Conservation (phyloP, 2,888 invertebrate species). For the Lasioglossum marginatum region DNA sequence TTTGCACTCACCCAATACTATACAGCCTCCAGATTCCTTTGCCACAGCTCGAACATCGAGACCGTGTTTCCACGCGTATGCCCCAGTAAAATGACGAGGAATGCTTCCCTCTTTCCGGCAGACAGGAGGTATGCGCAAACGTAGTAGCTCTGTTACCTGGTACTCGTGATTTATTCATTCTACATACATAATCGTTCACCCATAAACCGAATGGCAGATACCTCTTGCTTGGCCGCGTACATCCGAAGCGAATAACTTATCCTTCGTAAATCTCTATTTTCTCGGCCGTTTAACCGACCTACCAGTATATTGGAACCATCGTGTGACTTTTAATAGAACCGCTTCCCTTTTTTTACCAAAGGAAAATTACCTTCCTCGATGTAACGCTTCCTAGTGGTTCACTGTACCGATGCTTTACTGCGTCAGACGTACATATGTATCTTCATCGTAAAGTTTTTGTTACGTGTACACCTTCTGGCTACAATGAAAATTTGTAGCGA, state of each 20-base stretch:
- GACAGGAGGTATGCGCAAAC: constrained; percentile 65
- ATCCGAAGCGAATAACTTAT: constrained; percentile 56
- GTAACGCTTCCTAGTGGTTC: background rate
- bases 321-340: constrained; percentile 30
- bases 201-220: constrained; percentile 73
- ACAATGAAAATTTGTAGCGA: background rate
- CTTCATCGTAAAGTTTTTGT: constrained; percentile 24
- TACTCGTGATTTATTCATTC: constrained; percentile 78
- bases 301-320: constrained; percentile 34
- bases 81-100: constrained; percentile 56
- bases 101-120: constrained; percentile 51
- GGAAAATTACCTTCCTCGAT: constrained; percentile 5
- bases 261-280: constrained; percentile 58
- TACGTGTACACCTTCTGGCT: background rate
- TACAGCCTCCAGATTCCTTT: constrained; percentile 46
- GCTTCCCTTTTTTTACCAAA: constrained; percentile 5
- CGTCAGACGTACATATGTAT: background rate
- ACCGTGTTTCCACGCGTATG: constrained; percentile 50
- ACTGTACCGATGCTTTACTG: background rate
- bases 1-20: background rate
- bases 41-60: constrained; percentile 44
- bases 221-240: constrained; percentile 63
- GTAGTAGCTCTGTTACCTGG: constrained; percentile 63
- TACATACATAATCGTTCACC: constrained; percentile 74
- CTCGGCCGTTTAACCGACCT: constrained; percentile 33